Evolutionary conservation across 2,888 invertebrate genomes (phyloP), one percentile per base, ranked within the genome.

Genomic region (Pimpla rufipes): DNA sequence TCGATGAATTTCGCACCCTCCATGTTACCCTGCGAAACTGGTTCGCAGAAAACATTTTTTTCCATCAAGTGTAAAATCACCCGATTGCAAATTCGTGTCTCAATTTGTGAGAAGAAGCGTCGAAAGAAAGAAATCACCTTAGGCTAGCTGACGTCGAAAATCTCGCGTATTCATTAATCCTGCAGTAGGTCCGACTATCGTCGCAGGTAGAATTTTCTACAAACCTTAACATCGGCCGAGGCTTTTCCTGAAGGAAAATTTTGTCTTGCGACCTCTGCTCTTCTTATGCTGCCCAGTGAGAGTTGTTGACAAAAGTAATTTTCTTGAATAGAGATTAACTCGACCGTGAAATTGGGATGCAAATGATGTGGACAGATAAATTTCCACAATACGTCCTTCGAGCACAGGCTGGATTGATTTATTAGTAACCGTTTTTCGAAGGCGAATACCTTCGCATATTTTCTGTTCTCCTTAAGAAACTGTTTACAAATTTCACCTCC

Each of bases 291-390:
- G 37, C 29, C 89, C 88, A 86, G 79, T 21, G 80, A 81, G 70
- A 82, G 77, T 85, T 89, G 87, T 90, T 89, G 88, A 89, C 89
- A 86, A 77, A 88, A 87, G 74, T 79, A 68, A 83, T 79, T 81
- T 84, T 80, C 18, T 18, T 88, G 86, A 88, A 89, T 88, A 59
- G 62, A 29, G 37, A 59, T 52, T 64, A 64, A 55, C 73, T 83
- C 62, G 68, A 84, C 70, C 77, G 59, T 64, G 18, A 82, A 84
- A 85, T 85, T 83, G 64, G 77, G n/a, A 11, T 50, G 10, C 10
- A 13, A 23, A 67, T 52, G 1, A 47, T 37, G 10, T 16, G 18
- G 29, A 45, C 29, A 0, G 16, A 0, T 16, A 5, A n/a, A 23
- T 67, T 67, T 23, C 52, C 11, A 47, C 45, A 64, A 70, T n/a